Evolutionary conservation across 2,113 vertebrate genomes (phyloP), one percentile per base, ranked within the genome.

Genomic region (Halcyon malimbica): DNA sequence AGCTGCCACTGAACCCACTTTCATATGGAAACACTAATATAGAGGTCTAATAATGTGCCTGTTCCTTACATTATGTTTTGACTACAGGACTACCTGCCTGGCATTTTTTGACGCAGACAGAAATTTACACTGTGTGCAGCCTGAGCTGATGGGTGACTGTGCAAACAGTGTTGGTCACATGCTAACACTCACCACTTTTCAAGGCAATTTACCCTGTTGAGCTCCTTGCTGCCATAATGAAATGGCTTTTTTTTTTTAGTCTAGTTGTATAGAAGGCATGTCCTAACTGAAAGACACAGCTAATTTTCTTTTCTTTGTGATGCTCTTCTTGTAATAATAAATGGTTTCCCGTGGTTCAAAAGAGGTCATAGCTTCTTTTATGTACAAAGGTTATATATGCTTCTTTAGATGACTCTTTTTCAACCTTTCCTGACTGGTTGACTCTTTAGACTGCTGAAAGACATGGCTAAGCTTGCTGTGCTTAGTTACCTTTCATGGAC

Each of bases 231-330:
- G 83, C 60, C 68, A 24, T 87, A 92, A 92, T 92, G 90, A 95
- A 95, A 74, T 74, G 53, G 10, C 41, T 90, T 92, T 92, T 83
- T 35, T 35, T 92, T 83, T 94, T 87, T n/a, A 83, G 50, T 83
- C 37, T 60, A 33, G 71, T n/a, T 86, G 39, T 70, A 46, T 29
- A 78, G 63, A 86, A 80, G 68, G 51, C 46, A 16, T 56, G 28
- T 50, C 76, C 54, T 90, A 50, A 74, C 59, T 83, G 54, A 94
- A 92, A 95, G 79, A 89, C 44, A 69, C n/a, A 77, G 76, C 64
- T 93, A 69, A 94, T 96, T 96, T 96, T 96, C 31, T 81, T 89
- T 86, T 39, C 83, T 90, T 92, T 85, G 65, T 82, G 73, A 79
- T 68, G 56, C 29, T 71, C 53, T 88, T 86, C 35, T 79, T 87